Percentiles rank a stretch among this genome's conserved stretches.
Conservation (phyloP, 1,140 invertebrate species). For the Orius insidiosus region DNA sequence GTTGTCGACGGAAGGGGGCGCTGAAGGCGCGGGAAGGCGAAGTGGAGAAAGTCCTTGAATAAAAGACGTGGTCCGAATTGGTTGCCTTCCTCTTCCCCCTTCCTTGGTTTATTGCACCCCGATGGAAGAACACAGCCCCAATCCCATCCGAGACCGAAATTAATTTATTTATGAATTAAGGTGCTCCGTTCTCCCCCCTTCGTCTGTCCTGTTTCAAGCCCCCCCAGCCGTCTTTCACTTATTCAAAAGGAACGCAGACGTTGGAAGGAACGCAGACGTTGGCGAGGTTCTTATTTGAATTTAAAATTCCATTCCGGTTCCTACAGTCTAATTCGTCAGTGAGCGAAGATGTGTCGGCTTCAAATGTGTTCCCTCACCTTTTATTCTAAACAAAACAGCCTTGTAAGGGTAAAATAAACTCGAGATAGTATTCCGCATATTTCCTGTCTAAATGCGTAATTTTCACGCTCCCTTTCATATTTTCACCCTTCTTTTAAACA, state of each 20-base stretch:
- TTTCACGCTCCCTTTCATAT: too few species aligned
- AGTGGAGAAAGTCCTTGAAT: constrained; percentile 8
- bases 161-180: constrained; percentile 13
- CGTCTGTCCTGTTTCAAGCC: constrained; percentile 1
- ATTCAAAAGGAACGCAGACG: not conserved
- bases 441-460: too few species aligned
- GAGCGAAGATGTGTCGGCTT: too few species aligned
- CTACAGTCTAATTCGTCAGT: too few species aligned
- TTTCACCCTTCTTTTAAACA: too few species aligned
- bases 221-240: not conserved
- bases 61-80: constrained; percentile 10
- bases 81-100: constrained; percentile 5
- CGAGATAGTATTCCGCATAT: too few species aligned
- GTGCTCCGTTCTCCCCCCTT: constrained; percentile 8
- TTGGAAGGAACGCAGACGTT: too few species aligned
- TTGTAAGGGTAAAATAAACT: too few species aligned
- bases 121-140: not conserved
- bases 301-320: too few species aligned
- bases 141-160: constrained; percentile 4
- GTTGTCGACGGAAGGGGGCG: not conserved
- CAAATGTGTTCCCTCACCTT: too few species aligned
- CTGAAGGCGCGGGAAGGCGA: not conserved
- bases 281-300: too few species aligned
- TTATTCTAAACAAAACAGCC: too few species aligned
- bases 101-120: constrained; percentile 9